phyloP scores from a whole-genome alignment of 2,113 vertebrate species.

The Eolophus roseicapilla region DNA sequence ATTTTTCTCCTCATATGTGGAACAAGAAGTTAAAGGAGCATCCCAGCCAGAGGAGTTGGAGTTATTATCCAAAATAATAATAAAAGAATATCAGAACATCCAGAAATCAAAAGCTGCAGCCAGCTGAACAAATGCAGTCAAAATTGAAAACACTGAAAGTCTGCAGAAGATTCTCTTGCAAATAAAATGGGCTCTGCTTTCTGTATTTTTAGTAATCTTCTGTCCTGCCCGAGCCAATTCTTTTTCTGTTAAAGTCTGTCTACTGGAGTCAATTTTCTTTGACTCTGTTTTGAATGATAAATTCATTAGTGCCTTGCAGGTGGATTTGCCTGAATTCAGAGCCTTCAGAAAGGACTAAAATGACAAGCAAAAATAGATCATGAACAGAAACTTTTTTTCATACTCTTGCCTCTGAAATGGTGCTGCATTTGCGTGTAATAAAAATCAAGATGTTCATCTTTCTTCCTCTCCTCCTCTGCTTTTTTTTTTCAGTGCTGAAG shows the following conservation, averaged over 20 bases:
- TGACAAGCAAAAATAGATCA: background rate
- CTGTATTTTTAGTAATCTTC: constrained; percentile 17
- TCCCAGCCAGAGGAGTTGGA: constrained; percentile 25
- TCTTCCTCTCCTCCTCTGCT: constrained; percentile 5
- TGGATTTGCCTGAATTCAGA: constrained; percentile 1
- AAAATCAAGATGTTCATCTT: constrained; percentile 61
- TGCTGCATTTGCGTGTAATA: background rate
- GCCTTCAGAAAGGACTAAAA: background rate
- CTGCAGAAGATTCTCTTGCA: constrained; percentile 8
- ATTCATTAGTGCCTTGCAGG: constrained; percentile 14
- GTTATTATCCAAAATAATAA: constrained; percentile 44
- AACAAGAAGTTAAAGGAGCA: background rate
- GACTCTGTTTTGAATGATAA: background rate
- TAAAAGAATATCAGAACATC: constrained; percentile 44
- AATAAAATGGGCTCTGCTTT: background rate
- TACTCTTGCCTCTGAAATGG: background rate
- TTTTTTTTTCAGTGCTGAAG: constrained; percentile 24
- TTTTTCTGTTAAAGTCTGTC: background rate
- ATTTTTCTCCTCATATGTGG: constrained; percentile 5
- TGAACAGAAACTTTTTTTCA: background rate
- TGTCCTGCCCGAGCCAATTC: background rate
- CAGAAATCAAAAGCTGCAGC: constrained; percentile 49
- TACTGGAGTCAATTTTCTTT: background rate
- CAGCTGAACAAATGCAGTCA: constrained; percentile 42
- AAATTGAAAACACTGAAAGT: constrained; percentile 40